A percentile compares a stretch with the other conserved stretches of the same genome.
Evolutionary conservation across 1,140 invertebrate species (phyloP).

Genomic region (Drosophila ironensis): DNA sequence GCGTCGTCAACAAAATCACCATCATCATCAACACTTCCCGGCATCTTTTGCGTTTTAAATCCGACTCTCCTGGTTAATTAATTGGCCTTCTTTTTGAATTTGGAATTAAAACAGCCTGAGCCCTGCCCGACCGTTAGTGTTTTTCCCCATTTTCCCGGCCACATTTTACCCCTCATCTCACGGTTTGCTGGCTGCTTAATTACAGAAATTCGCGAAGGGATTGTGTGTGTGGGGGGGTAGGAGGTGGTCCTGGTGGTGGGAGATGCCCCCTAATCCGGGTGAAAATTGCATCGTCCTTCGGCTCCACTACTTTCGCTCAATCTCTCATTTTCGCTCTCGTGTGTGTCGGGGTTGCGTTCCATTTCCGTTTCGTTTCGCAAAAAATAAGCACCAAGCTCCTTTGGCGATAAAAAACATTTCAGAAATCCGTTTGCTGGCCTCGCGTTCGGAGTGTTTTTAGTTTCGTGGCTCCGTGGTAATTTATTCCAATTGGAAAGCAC

Average conservation of each 20-base stretch:
- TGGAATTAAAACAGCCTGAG: constrained; percentile 65
- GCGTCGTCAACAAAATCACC: constrained; percentile 25
- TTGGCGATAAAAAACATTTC: constrained; percentile 16
- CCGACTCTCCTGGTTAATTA: constrained; percentile 64
- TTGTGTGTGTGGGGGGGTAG: too few species aligned
- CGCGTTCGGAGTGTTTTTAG: constrained; percentile 62
- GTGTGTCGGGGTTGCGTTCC: constrained; percentile 22
- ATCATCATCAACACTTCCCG: constrained; percentile 5
- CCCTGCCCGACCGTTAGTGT: not conserved
- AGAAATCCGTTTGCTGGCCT: constrained; percentile 59
- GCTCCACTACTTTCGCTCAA: not conserved
- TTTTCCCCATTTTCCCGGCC: not conserved
- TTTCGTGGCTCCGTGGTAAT: constrained; percentile 14
- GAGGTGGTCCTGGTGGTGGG: too few species aligned
- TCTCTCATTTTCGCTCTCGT: not conserved
- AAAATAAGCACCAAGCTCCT: constrained; percentile 55
- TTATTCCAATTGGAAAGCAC: constrained; percentile 47
- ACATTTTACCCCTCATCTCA: not conserved
- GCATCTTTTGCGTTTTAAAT: constrained; percentile 38
- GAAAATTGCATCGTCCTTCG: constrained; percentile 18
- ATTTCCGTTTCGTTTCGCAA: constrained; percentile 41
- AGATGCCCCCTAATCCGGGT: constrained; percentile 23
- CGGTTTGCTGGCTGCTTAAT: constrained; percentile 53
- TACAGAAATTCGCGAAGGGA: constrained; percentile 39
- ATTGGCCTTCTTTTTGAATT: constrained; percentile 69